Conservation (phyloP, 2,888 invertebrate species). For the Lathronympha strigana region DNA sequence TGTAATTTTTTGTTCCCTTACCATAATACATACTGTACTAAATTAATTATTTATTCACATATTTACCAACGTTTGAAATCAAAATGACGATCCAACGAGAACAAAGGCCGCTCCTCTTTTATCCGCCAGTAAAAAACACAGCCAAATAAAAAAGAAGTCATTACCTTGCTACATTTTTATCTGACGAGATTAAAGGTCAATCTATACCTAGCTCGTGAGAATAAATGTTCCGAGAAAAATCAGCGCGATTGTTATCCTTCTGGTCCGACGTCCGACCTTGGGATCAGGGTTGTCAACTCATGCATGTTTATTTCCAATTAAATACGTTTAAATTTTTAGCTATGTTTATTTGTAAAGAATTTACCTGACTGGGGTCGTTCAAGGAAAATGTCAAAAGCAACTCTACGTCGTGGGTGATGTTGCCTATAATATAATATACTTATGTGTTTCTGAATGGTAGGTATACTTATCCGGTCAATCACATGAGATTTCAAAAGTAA, state of each 20-base stretch:
- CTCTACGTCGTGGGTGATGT: background rate
- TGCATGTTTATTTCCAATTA: background rate
- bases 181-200: slow-evolving; percentile 1
- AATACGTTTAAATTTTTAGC: background rate
- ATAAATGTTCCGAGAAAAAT: slow-evolving; percentile 1
- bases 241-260: slow-evolving; percentile 2
- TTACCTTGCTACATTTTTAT: slow-evolving; percentile 1
- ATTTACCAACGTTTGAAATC: too few species aligned
- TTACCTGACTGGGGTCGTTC: background rate
- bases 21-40: too few species aligned
- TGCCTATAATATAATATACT: background rate
- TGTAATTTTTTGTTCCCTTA: too few species aligned
- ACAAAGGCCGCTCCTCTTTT: background rate
- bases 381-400: background rate
- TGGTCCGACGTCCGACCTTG: background rate
- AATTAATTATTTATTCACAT: too few species aligned
- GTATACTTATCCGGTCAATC: too few species aligned
- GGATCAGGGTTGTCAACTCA: slow-evolving; percentile 9
- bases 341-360: background rate
- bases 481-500: too few species aligned
- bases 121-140: background rate
- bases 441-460: too few species aligned
- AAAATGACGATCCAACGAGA: background rate
- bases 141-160: background rate
- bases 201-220: background rate